phyloP scores from a whole-genome alignment of 2,888 invertebrate genomes.

The Drosophila bunnanda region DNA sequence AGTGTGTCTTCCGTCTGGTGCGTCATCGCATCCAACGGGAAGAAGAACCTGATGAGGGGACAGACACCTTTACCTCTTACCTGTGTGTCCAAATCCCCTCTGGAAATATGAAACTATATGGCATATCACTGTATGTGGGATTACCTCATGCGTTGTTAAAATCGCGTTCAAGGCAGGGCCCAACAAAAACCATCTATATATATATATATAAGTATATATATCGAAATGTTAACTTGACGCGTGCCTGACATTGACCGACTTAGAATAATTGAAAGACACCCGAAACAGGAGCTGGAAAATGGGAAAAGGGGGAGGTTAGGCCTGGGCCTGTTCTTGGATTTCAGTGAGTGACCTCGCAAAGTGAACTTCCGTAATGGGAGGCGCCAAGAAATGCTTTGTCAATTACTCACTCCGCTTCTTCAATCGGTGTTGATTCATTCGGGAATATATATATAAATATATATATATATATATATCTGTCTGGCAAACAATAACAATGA shows the following conservation, averaged over 20 bases:
- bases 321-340: constrained; percentile 27
- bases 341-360: constrained; percentile 36
- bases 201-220: constrained; percentile 53
- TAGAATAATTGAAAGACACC: constrained; percentile 48
- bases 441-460: background rate
- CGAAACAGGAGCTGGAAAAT: constrained; percentile 43
- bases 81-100: constrained; percentile 6
- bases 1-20: constrained; percentile 10
- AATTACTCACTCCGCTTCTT: constrained; percentile 42
- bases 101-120: constrained; percentile 25
- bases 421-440: constrained; percentile 40
- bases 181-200: background rate
- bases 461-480: background rate
- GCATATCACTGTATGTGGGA: constrained; percentile 22
- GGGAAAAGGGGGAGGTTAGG: constrained; percentile 19
- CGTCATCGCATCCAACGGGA: constrained; percentile 16
- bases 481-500: constrained; percentile 20
- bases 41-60: constrained; percentile 15
- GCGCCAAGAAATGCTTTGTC: constrained; percentile 31
- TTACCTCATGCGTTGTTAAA: constrained; percentile 40
- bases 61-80: constrained; percentile 11
- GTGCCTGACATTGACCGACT: constrained; percentile 71
- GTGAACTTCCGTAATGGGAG: constrained; percentile 45
- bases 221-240: constrained; percentile 53
- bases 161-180: constrained; percentile 36